Evolutionary conservation across 2,888 invertebrate species (phyloP).

Genomic region (Cataglyphis cursor): DNA sequence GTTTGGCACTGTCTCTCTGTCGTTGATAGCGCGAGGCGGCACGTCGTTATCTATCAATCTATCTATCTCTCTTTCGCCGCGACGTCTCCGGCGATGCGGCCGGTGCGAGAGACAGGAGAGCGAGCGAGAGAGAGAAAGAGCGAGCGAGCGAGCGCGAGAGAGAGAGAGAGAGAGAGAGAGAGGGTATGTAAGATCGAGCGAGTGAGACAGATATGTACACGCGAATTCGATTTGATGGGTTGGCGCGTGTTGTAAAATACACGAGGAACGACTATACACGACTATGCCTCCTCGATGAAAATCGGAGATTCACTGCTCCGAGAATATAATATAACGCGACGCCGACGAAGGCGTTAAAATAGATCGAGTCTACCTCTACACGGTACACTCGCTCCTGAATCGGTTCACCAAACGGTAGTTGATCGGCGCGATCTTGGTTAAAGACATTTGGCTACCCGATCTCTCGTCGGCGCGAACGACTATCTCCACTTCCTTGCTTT

Average conservation of each 20-base stretch:
- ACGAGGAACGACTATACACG: constrained; percentile 52
- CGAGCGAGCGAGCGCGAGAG: neutral
- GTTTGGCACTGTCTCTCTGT: constrained; percentile 16
- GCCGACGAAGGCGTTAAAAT: constrained; percentile 77
- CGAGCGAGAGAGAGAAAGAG: constrained; percentile 11
- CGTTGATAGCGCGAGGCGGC: constrained; percentile 24
- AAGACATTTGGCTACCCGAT: constrained; percentile 8
- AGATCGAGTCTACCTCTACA: constrained; percentile 71
- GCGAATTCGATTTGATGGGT: constrained; percentile 68
- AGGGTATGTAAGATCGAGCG: constrained; percentile 19
- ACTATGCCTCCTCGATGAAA: constrained; percentile 57
- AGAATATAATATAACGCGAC: constrained; percentile 9
- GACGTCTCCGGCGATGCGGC: constrained; percentile 46
- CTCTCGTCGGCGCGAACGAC: neutral
- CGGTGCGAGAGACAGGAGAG: constrained; percentile 27
- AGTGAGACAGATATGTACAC: constrained; percentile 54
- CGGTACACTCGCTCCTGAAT: neutral
- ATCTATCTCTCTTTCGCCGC: constrained; percentile 40
- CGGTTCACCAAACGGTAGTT: constrained; percentile 14
- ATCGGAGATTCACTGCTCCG: neutral
- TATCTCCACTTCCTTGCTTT: neutral
- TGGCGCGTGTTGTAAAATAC: constrained; percentile 69
- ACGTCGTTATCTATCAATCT: constrained; percentile 1
- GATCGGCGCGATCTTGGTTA: constrained; percentile 47
- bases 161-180: neutral